Evolutionary conservation across 2,797 vertebrate species (phyloP).

Genomic region (Sebastes trivittatus): DNA sequence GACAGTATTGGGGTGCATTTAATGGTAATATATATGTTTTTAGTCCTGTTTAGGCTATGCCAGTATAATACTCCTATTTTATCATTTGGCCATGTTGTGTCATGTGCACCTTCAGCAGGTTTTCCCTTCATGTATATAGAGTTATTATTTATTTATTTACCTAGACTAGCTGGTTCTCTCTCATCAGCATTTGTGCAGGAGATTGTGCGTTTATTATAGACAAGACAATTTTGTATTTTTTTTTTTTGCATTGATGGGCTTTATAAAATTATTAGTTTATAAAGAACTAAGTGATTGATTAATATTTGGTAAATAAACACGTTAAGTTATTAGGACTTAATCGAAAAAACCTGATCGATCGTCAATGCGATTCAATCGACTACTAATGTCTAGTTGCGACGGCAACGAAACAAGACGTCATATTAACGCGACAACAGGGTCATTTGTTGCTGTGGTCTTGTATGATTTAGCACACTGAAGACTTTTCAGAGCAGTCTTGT

Average conservation of each 20-base stretch:
- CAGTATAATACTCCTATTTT: neutral
- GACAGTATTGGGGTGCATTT: neutral
- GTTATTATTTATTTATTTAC: neutral
- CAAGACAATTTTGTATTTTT: too few species aligned
- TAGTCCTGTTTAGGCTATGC: rapidly evolving
- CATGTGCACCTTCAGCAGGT: neutral
- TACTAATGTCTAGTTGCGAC: conserved; percentile 26
- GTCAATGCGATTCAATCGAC: neutral
- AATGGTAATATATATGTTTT: neutral
- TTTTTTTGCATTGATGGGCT: too few species aligned
- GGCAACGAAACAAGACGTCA: conserved; percentile 28
- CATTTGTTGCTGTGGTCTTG: neutral
- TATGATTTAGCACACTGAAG: neutral
- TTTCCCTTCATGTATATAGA: neutral
- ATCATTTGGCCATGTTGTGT: neutral
- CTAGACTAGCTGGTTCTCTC: neutral
- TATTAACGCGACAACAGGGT: conserved; percentile 5
- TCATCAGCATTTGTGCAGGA: neutral
- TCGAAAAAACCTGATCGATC: neutral
- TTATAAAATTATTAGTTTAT: too few species aligned
- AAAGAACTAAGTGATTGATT: neutral
- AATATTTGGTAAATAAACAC: too few species aligned
- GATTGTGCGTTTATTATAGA: neutral
- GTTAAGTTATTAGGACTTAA: too few species aligned
- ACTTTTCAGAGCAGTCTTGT: rapidly evolving